A percentile compares a stretch with the other conserved stretches of the same genome.
phyloP scores from a whole-genome alignment of 2,113 vertebrate species.

The Ivindomyrus marchei region DNA sequence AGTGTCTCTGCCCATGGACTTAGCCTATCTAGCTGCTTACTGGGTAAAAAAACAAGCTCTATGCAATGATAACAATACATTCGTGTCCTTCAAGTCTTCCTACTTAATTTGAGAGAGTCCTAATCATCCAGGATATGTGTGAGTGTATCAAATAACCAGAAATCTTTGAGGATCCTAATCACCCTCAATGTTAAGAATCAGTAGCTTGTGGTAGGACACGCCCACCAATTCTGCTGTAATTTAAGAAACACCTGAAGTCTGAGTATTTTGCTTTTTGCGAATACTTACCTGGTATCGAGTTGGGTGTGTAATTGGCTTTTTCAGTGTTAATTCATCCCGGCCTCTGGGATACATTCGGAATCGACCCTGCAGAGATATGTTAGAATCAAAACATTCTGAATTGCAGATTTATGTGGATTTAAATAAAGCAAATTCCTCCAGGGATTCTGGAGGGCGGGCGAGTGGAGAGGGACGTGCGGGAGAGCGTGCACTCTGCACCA shows the following conservation, averaged over 20 bases:
- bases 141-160: not conserved
- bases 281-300: constrained; percentile 84
- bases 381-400: not conserved
- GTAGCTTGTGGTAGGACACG: not conserved
- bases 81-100: not conserved
- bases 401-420: not conserved
- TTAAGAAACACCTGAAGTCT: not conserved
- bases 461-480: not conserved
- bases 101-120: not conserved
- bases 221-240: not conserved
- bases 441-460: not conserved
- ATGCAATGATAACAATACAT: not conserved
- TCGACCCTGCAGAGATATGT: constrained; percentile 67
- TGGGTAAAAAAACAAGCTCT: not conserved
- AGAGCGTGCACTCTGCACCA: not conserved
- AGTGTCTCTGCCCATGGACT: not conserved
- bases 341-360: constrained; percentile 68
- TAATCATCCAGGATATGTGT: not conserved
- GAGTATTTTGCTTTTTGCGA: not conserved
- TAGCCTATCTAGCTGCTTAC: not conserved
- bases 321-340: constrained; percentile 70
- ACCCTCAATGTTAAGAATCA: not conserved
- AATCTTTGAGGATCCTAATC: not conserved
- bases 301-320: constrained; percentile 79
- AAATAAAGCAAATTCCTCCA: not conserved